Evolutionary conservation across 1,140 invertebrate species (phyloP), one percentile per base, ranked within the genome.

Genomic region (Tribolium castaneum): DNA sequence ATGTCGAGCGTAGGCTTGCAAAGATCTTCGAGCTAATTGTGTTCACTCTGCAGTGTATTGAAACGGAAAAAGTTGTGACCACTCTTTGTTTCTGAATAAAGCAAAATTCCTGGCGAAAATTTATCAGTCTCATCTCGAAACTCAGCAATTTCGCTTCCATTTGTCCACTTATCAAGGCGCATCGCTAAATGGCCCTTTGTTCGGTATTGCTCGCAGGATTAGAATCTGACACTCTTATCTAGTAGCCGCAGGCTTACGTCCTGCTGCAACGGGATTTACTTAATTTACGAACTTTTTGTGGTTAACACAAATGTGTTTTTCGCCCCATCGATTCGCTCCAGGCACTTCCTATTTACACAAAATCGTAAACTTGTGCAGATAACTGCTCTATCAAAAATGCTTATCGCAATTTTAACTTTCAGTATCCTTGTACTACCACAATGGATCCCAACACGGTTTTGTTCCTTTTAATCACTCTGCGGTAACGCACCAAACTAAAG

Each of bases 231-330:
- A 66, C 59, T 66, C 59, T 66, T 66, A 66, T 66, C 59, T 66
- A 35, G 59, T 66, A 35, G 59, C 30, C 59, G 30, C 59, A 66
- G 59, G 59, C 59, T 66, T 66, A 66, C 12, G 59, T 39, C 59
- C 59, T 35, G 25, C 30, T 35, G 10, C 10, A 66, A 35, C 25
- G 59, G 59, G 59, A 66, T 66, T 66, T 35, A 35, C 22, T 66
- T 66, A 66, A 66, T 66, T 66, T 66, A 66, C 59, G 59, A 66
- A 66, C 59, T 66, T 66, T 66, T 66, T 66, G 59, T 66, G 59
- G 59, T 66, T 66, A 66, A 13, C 59, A 66, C 59, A 35, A 66
- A 66, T 66, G 59, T 66, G 59, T 66, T 66, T 66, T 66, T 66
- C 59, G 25, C 59, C 25, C 25, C 59, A 12, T 35, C 25, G 59